Evolutionary conservation across 2,888 invertebrate species (phyloP).

Genomic region (Nymphalis c-album): DNA sequence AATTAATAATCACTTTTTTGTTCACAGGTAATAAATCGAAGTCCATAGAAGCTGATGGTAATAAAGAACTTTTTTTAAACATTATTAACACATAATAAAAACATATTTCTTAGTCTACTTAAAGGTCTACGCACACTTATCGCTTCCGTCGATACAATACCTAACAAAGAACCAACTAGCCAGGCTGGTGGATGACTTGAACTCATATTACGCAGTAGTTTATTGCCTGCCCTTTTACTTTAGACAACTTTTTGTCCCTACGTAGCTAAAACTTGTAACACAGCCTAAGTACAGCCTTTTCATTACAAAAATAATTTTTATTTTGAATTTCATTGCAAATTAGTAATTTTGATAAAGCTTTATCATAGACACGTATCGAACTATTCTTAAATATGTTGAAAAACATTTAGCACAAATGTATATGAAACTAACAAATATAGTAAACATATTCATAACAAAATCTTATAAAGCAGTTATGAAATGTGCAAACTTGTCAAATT

Average conservation of each 20-base stretch:
- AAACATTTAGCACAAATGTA: too few species aligned
- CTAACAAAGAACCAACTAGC: conserved; percentile 8
- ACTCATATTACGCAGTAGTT: conserved; percentile 17
- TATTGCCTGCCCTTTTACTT: conserved; percentile 25
- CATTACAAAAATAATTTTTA: not conserved
- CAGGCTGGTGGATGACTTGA: conserved; percentile 4
- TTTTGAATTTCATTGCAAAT: too few species aligned
- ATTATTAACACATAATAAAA: not conserved
- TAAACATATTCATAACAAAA: too few species aligned
- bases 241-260: conserved; percentile 23
- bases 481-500: too few species aligned
- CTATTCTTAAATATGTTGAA: too few species aligned
- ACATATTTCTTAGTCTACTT: conserved; percentile 3
- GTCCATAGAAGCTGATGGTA: not conserved
- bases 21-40: conserved; percentile 13
- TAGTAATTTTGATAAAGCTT: too few species aligned
- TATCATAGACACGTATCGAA: too few species aligned
- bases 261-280: conserved; percentile 3
- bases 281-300: not conserved
- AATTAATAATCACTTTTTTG: conserved; percentile 3
- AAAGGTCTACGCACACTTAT: not conserved
- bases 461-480: too few species aligned
- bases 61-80: not conserved
- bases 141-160: not conserved
- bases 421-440: too few species aligned